These are phyloP conservation scores for Hipposideros larvatus DNA, from an alignment of 2,797 vertebrate genomes.

Conservation along the genomic window DNA sequence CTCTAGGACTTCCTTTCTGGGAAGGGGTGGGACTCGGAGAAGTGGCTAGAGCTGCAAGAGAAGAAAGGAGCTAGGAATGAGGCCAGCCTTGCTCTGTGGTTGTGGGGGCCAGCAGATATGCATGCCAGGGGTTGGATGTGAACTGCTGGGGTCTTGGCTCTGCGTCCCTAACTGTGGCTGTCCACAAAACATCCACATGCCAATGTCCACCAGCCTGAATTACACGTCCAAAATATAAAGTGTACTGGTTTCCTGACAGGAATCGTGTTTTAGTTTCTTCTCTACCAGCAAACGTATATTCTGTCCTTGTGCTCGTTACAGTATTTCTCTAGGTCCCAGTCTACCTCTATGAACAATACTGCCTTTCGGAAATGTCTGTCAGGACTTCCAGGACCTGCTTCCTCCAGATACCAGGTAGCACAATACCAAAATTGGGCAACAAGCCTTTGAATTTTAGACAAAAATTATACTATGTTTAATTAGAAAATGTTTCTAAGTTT, in stretches of 20 bases:
- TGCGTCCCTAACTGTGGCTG: background rate
- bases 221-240: background rate
- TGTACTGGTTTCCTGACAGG: background rate
- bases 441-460: slow-evolving; percentile 23
- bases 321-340: background rate
- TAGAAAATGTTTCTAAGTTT: background rate
- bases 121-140: background rate
- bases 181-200: background rate
- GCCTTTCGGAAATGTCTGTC: background rate
- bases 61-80: slow-evolving; percentile 65
- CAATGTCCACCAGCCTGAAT: background rate
- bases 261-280: background rate
- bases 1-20: slow-evolving; percentile 73
- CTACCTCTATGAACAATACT: background rate
- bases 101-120: background rate
- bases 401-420: background rate
- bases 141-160: background rate
- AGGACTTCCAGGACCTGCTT: background rate
- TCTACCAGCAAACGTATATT: background rate
- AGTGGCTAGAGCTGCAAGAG: slow-evolving; percentile 49
- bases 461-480: background rate
- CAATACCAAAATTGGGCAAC: background rate
- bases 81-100: background rate
- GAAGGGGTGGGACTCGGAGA: slow-evolving; percentile 70
- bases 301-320: background rate